Percentiles rank a stretch among this genome's conserved stretches.
Evolutionary conservation across 1,140 invertebrate species (phyloP).

Genomic region (Bactericera cockerelli): DNA sequence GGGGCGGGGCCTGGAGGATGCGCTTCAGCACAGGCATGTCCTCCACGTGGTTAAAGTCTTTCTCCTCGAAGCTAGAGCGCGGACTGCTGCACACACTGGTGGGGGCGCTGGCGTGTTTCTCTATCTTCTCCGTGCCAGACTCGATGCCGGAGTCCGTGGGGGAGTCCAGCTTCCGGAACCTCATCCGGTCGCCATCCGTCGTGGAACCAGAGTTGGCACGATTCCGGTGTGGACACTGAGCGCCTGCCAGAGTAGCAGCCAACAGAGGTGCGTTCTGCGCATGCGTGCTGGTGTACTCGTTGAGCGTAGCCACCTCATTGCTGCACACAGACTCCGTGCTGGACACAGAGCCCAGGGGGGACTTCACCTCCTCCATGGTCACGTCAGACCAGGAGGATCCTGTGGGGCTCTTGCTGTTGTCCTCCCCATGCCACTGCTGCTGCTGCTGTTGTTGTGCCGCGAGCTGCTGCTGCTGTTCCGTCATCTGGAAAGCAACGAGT

Average conservation of each 20-base stretch:
- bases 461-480: constrained; percentile 56
- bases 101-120: constrained; percentile 49
- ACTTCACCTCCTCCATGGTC: constrained; percentile 59
- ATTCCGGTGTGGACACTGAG: constrained; percentile 41
- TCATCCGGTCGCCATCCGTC: constrained; percentile 41
- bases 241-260: constrained; percentile 57
- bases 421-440: constrained; percentile 30
- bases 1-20: constrained; percentile 75
- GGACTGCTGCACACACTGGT: constrained; percentile 73
- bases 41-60: constrained; percentile 51
- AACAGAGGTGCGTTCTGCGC: constrained; percentile 48
- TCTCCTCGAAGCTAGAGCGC: constrained; percentile 66
- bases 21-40: constrained; percentile 87
- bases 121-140: constrained; percentile 70
- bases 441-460: constrained; percentile 24
- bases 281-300: constrained; percentile 29
- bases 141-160: constrained; percentile 86
- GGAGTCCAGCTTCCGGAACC: constrained; percentile 62
- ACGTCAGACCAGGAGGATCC: constrained; percentile 40
- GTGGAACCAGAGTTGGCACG: constrained; percentile 59
- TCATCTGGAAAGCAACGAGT: constrained; percentile 79
- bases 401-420: constrained; percentile 38
- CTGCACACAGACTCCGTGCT: constrained; percentile 63
- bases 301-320: constrained; percentile 32
- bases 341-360: constrained; percentile 67